Base-by-base conservation (phyloP, 2,113 vertebrate species). In the Axis porcinus region DNA sequence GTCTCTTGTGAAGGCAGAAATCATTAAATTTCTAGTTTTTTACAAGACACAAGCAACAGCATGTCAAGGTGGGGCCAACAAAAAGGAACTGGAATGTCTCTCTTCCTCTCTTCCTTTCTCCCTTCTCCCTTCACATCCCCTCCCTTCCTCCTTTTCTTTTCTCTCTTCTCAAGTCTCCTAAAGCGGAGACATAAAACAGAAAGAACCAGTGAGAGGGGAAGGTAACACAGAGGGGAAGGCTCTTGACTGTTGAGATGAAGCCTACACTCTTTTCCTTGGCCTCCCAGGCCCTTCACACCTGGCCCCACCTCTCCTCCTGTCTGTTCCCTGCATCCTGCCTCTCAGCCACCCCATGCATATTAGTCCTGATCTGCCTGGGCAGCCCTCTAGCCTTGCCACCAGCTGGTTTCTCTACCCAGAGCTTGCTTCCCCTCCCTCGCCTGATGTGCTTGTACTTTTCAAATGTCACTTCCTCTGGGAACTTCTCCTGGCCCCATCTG, bases 391-490 rank as follows among this genome's bases (percentile, higher is more conserved):
- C 52, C n/a, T 81, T 27, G 30, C 30, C 43, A 27, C 52, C 85
- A 97, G 74, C 92, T 89, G 62, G 21, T 15, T 76, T 95, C 86
- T 97, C 82, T 95, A 4, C 55, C 15, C 5, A 83, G 21, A 60
- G 6, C 43, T 76, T 95, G 76, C 86, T 92, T 96, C 91, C 97
- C 43, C 86, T 96, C 90, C 74, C 28, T 47, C 4, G 5, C 28
- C 45, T 79, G 50, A 33, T 36, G 15, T n/a, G 40, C 43, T 70
- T 2, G 5, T 52, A 55, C 47, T 92, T 86, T 94, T 83, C 55
- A 78, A 81, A 70, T 89, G 84, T 70, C 81, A 92, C 93, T 97
- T 97, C 94, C 94, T 91, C 86, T 87, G 43, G 79, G 96, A 84
- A 50, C 9, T 62, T 52, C 82, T 84, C 79, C 62, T 10, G 70